These are phyloP conservation scores for Dreissena polymorpha DNA, from an alignment of 1,140 invertebrate genomes.

Conservation along the genomic window DNA sequence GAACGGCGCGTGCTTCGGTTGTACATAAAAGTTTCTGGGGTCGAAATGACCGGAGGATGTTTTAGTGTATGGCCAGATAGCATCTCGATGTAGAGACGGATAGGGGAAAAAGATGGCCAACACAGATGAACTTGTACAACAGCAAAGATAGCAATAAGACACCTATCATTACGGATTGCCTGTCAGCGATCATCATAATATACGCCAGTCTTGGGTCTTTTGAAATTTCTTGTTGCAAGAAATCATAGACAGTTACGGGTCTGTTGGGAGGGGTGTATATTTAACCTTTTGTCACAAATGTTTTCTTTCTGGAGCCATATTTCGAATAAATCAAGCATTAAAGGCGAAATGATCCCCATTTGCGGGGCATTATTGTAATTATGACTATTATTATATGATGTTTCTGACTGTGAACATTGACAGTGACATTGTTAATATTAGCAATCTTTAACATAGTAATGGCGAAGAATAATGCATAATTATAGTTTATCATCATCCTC, in stretches of 20 bases:
- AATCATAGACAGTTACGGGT: neutral
- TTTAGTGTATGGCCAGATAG: slow-evolving; percentile 39
- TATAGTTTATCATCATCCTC: too few species aligned
- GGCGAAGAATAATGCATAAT: too few species aligned
- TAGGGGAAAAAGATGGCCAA: slow-evolving; percentile 49
- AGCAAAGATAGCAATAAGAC: slow-evolving; percentile 36
- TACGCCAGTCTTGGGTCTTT: neutral
- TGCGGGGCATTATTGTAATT: neutral
- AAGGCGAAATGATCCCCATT: neutral
- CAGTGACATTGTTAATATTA: too few species aligned
- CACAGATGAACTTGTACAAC: slow-evolving; percentile 47
- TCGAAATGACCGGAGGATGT: slow-evolving; percentile 51
- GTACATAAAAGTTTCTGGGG: slow-evolving; percentile 21
- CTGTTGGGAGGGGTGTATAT: neutral
- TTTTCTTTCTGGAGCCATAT: neutral
- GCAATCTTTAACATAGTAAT: too few species aligned
- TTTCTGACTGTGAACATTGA: too few species aligned
- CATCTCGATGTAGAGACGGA: slow-evolving; percentile 30
- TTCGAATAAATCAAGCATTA: neutral
- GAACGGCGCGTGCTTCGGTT: neutral
- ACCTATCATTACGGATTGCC: slow-evolving; percentile 46
- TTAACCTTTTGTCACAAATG: neutral
- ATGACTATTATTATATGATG: too few species aligned
- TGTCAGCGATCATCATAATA: slow-evolving; percentile 34
- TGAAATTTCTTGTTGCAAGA: neutral